Conservation (phyloP, 2,888 invertebrate species). For the Pristionchus entomophagus region DNA sequence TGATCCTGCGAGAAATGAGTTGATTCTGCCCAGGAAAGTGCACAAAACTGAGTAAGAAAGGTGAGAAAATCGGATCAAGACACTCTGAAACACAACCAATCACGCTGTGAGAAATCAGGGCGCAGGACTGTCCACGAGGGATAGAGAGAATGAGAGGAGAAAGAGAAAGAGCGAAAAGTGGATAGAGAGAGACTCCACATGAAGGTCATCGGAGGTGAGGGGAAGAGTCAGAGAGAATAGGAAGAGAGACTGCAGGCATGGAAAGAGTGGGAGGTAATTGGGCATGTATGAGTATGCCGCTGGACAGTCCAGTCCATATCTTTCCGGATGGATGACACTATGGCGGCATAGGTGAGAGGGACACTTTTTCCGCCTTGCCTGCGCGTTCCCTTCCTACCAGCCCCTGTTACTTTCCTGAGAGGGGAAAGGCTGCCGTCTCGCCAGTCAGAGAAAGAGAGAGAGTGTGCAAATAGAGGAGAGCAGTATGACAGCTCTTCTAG, state of each 20-base stretch:
- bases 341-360: too few species aligned
- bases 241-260: background rate
- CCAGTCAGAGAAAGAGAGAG: background rate
- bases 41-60: background rate
- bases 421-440: background rate
- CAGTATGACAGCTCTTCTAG: slow-evolving; percentile 11
- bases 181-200: background rate
- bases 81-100: background rate
- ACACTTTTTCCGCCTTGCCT: background rate
- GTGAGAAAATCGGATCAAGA: background rate
- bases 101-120: background rate
- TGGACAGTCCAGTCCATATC: background rate
- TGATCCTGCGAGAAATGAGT: background rate
- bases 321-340: slow-evolving; percentile 1
- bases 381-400: background rate
- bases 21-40: too few species aligned
- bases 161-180: slow-evolving; percentile 10
- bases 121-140: background rate
- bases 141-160: background rate
- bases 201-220: slow-evolving; percentile 9
- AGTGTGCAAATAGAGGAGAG: background rate
- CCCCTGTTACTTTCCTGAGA: background rate
- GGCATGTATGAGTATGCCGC: slow-evolving; percentile 11
- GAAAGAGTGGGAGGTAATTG: slow-evolving; percentile 9
- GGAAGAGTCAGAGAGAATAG: background rate